Conservation (phyloP, 2,797 vertebrate genomes). For the Todus mexicanus region DNA sequence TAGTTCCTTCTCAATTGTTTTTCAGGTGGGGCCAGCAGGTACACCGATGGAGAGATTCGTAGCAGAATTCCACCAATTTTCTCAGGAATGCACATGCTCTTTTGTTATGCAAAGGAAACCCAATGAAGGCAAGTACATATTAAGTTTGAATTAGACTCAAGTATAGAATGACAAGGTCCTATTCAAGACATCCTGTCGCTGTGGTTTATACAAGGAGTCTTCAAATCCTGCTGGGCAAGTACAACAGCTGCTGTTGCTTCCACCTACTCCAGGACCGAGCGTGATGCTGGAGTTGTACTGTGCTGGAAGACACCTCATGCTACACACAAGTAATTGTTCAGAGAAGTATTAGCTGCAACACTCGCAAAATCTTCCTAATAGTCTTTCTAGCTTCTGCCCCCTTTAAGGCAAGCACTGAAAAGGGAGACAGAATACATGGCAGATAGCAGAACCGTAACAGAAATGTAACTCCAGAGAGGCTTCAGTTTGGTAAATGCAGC, state of each 20-base stretch:
- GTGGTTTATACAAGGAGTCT: slow-evolving; percentile 27
- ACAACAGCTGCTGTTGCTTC: slow-evolving; percentile 15
- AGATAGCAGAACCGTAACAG: neutral
- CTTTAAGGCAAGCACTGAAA: slow-evolving; percentile 30
- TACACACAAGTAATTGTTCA: slow-evolving; percentile 17
- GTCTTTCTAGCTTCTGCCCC: neutral
- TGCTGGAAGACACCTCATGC: neutral
- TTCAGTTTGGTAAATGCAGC: slow-evolving; percentile 26
- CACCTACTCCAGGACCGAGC: slow-evolving; percentile 10
- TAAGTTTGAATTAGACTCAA: slow-evolving; percentile 6
- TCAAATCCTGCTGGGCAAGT: slow-evolving; percentile 15
- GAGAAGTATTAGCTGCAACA: slow-evolving; percentile 6
- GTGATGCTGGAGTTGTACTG: neutral
- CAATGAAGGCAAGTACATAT: slow-evolving; percentile 28
- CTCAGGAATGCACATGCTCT: slow-evolving; percentile 50
- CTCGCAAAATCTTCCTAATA: neutral
- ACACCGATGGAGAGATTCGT: slow-evolving; percentile 15
- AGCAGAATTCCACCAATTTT: slow-evolving; percentile 36
- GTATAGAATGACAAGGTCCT: neutral
- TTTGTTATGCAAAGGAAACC: slow-evolving; percentile 39
- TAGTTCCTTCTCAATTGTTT: slow-evolving; percentile 11
- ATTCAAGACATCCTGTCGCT: slow-evolving; percentile 4
- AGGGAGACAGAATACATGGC: neutral
- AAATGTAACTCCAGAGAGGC: slow-evolving; percentile 5
- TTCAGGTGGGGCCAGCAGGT: slow-evolving; percentile 33